Percentiles rank a stretch among this genome's conserved stretches.
Evolutionary conservation across 2,797 vertebrate genomes (phyloP).

Genomic region (Capromys pilorides): DNA sequence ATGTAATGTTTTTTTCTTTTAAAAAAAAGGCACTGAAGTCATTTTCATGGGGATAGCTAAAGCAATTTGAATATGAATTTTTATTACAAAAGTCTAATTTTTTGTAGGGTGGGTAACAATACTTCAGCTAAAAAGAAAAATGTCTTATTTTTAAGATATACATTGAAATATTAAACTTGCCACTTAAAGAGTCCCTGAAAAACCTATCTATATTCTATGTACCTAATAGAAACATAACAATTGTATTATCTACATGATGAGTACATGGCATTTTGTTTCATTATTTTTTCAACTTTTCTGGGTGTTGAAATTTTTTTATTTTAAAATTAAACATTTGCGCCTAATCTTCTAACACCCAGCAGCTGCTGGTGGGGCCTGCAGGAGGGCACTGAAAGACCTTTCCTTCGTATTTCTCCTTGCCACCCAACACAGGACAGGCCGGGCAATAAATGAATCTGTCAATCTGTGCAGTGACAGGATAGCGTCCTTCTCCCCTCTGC

Average conservation of each 20-base stretch:
- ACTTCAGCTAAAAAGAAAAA: constrained; percentile 26
- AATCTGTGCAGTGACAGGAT: neutral
- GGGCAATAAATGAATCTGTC: neutral
- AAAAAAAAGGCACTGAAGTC: neutral
- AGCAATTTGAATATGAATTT: neutral
- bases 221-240: neutral
- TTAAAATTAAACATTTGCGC: neutral
- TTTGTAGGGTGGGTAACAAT: neutral
- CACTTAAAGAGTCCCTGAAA: constrained; percentile 18
- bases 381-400: neutral
- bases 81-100: constrained; percentile 38
- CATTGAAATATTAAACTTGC: constrained; percentile 3
- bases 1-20: neutral
- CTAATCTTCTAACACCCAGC: neutral
- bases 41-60: constrained; percentile 25
- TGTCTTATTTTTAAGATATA: neutral
- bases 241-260: neutral
- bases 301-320: neutral
- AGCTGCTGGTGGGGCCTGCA: neutral
- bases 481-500: neutral
- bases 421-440: neutral
- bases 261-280: neutral
- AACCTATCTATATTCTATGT: neutral
- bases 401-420: neutral
- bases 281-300: neutral